Evolutionary conservation across 2,113 vertebrate species (phyloP).

Genomic region (Drymodes brunneopygia): DNA sequence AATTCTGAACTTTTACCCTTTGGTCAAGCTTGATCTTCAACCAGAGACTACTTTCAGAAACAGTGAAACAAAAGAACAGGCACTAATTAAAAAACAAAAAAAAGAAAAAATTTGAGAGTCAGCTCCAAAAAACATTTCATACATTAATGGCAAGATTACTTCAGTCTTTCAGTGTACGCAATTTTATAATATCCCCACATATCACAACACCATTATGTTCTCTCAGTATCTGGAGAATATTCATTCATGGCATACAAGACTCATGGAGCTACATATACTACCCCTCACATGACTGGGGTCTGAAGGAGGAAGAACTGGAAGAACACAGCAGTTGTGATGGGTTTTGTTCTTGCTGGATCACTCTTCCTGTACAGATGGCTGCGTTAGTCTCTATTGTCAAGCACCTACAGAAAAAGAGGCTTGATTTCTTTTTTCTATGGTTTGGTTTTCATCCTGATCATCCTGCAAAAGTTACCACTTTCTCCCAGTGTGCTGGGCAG

Average conservation of each 20-base stretch:
- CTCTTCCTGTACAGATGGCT: not conserved
- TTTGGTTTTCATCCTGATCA: not conserved
- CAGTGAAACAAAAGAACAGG: not conserved
- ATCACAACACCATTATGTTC: not conserved
- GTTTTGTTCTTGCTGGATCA: not conserved
- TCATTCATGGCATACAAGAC: not conserved
- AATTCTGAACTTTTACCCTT: not conserved
- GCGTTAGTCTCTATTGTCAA: not conserved
- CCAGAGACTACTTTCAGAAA: not conserved
- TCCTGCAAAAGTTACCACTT: not conserved
- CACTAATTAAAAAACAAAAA: not conserved
- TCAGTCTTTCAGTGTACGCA: rapidly evolving
- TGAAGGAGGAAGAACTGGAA: not conserved
- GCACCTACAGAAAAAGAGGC: not conserved
- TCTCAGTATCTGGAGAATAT: not conserved
- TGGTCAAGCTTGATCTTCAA: not conserved
- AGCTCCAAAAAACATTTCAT: not conserved
- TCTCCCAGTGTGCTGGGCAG: conserved; percentile 4
- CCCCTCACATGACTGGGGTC: not conserved
- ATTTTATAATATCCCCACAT: not conserved
- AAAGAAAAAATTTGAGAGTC: not conserved
- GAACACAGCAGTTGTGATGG: not conserved
- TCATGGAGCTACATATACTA: not conserved
- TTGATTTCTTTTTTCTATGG: not conserved
- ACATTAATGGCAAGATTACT: not conserved